Evolutionary conservation across 2,797 vertebrate genomes (phyloP).

Genomic region (Myotis findleyi): DNA sequence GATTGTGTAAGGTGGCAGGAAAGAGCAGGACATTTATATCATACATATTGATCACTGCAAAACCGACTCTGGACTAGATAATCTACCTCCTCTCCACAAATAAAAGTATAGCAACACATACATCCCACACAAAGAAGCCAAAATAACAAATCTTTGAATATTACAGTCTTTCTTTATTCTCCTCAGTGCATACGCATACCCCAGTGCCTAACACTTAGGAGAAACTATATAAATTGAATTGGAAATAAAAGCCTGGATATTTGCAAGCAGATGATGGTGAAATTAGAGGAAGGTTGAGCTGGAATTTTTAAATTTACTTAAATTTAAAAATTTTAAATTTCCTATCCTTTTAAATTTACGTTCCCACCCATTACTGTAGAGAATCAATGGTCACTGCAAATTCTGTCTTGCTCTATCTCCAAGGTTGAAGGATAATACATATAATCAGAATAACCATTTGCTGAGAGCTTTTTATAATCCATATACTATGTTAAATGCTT

Average conservation of each 20-base stretch:
- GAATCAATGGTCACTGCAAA: neutral
- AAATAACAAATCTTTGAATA: neutral
- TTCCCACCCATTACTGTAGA: neutral
- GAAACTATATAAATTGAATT: neutral
- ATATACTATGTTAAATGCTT: neutral
- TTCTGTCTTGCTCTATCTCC: neutral
- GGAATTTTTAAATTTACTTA: neutral
- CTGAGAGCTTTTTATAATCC: neutral
- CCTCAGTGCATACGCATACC: neutral
- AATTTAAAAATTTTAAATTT: neutral
- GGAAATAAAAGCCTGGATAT: neutral
- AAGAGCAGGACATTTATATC: neutral
- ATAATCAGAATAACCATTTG: neutral
- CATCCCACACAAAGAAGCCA: neutral
- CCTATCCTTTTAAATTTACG: neutral
- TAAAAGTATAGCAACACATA: neutral
- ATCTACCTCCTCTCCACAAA: neutral
- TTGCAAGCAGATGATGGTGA: neutral
- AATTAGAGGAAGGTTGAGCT: neutral
- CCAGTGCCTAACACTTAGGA: neutral
- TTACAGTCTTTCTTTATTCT: neutral
- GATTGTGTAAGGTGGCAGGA: neutral
- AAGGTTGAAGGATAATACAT: neutral
- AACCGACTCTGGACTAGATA: neutral
- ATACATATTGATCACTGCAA: neutral